Percentiles rank a stretch among this genome's conserved stretches.
These are phyloP conservation scores for Hirtodrosophila trivittata DNA, from an alignment of 2,888 invertebrate species.

Conservation along the genomic window DNA sequence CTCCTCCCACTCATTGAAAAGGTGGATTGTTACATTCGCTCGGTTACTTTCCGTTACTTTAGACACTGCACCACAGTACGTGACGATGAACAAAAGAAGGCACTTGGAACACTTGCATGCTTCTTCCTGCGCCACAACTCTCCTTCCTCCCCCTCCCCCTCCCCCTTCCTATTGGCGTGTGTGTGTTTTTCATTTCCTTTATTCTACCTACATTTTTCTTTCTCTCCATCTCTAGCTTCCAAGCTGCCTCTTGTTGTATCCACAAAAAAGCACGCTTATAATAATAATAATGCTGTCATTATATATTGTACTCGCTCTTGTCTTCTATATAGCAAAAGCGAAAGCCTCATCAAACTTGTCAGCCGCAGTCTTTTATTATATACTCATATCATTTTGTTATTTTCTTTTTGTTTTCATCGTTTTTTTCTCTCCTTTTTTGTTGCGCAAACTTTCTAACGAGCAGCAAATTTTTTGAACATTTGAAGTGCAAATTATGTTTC, in stretches of 20 bases:
- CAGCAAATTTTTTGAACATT: slow-evolving; percentile 26
- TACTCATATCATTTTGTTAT: no score
- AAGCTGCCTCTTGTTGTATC: slow-evolving; percentile 69
- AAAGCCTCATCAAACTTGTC: slow-evolving; percentile 33
- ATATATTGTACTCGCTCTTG: slow-evolving; percentile 37
- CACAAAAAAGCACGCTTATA: slow-evolving; percentile 79
- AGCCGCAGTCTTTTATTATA: no score
- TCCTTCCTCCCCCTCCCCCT: slow-evolving; percentile 29
- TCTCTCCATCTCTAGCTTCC: slow-evolving; percentile 13
- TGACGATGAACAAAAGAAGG: slow-evolving; percentile 83
- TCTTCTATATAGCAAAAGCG: no score
- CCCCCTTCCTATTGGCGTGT: slow-evolving; percentile 21
- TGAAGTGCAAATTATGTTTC: no score
- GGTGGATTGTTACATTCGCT: slow-evolving; percentile 47
- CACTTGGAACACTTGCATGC: slow-evolving; percentile 79
- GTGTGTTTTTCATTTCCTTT: slow-evolving; percentile 23
- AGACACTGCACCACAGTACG: slow-evolving; percentile 79
- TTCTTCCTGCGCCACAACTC: slow-evolving; percentile 61
- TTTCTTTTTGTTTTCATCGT: slow-evolving; percentile 17
- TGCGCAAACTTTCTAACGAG: slow-evolving; percentile 73
- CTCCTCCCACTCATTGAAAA: slow-evolving; percentile 4
- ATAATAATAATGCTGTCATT: slow-evolving; percentile 67
- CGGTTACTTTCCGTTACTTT: slow-evolving; percentile 29
- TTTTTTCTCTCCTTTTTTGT: no score
- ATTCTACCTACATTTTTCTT: slow-evolving; percentile 14